These are phyloP conservation scores for Sminthurides aquaticus DNA, from an alignment of 2,888 invertebrate species.

Conservation along the genomic window DNA sequence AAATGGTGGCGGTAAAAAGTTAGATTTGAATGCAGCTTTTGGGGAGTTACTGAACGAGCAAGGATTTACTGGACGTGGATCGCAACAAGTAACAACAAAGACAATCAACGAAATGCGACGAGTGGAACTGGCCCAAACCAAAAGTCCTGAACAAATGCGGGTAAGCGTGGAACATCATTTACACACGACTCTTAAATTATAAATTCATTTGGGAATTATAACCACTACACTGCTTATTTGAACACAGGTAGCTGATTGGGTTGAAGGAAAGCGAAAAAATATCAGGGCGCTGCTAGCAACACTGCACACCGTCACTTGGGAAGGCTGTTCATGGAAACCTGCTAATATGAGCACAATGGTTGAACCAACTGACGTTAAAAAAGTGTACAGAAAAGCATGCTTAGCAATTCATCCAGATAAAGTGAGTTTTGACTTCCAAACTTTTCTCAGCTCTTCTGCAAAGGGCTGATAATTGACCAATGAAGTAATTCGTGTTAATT, in stretches of 20 bases:
- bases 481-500: conserved; percentile 18
- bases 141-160: conserved; percentile 31
- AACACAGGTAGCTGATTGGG: conserved; percentile 65
- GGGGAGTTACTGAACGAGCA: conserved; percentile 39
- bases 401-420: conserved; percentile 98
- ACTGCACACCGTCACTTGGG: conserved; percentile 87
- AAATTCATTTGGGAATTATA: too few relatives aligned
- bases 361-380: conserved; percentile 86
- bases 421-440: too few relatives aligned
- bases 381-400: conserved; percentile 89
- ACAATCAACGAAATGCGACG: conserved; percentile 40
- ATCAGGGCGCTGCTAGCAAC: conserved; percentile 91
- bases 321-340: conserved; percentile 83
- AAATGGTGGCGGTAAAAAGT: conserved; percentile 20
- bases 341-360: conserved; percentile 93
- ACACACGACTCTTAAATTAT: too few relatives aligned
- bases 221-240: too few relatives aligned
- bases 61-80: conserved; percentile 29
- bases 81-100: conserved; percentile 10
- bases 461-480: not conserved
- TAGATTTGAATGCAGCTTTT: conserved; percentile 39
- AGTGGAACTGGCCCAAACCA: conserved; percentile 29
- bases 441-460: not conserved
- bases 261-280: conserved; percentile 92
- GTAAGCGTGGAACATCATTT: too few relatives aligned